Conservation (phyloP, 2,113 vertebrate species). For the Cephalopterus ornatus region DNA sequence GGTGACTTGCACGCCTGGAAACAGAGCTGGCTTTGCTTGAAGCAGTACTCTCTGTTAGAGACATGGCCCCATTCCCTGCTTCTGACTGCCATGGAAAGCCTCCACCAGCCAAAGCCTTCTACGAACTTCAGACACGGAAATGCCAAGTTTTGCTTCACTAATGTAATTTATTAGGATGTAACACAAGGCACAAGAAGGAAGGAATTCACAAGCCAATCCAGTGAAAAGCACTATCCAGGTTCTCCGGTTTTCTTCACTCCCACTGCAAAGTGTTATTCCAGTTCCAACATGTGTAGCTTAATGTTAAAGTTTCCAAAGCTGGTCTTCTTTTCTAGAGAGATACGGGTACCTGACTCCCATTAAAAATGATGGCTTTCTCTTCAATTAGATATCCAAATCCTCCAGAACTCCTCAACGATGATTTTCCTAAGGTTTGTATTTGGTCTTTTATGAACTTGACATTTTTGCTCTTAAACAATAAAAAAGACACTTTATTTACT, state of each 20-base stretch:
- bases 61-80: not conserved
- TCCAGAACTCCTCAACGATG: not conserved
- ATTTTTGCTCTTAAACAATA: not conserved
- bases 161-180: not conserved
- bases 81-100: not conserved
- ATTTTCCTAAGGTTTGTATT: not conserved
- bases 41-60: rapidly evolving
- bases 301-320: not conserved
- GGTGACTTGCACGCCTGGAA: not conserved
- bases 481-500: not conserved
- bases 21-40: not conserved
- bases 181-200: not conserved
- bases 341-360: not conserved
- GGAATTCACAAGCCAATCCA: not conserved
- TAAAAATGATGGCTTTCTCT: not conserved
- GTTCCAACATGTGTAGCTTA: not conserved
- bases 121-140: not conserved
- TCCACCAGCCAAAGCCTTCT: not conserved
- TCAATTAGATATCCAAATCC: not conserved
- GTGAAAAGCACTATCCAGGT: not conserved
- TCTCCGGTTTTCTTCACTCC: not conserved
- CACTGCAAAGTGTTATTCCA: not conserved
- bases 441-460: not conserved
- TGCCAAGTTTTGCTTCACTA: rapidly evolving
- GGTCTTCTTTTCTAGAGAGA: not conserved